Base-by-base conservation (phyloP, 2,888 invertebrate genomes). In the Megalurothrips usitatus region DNA sequence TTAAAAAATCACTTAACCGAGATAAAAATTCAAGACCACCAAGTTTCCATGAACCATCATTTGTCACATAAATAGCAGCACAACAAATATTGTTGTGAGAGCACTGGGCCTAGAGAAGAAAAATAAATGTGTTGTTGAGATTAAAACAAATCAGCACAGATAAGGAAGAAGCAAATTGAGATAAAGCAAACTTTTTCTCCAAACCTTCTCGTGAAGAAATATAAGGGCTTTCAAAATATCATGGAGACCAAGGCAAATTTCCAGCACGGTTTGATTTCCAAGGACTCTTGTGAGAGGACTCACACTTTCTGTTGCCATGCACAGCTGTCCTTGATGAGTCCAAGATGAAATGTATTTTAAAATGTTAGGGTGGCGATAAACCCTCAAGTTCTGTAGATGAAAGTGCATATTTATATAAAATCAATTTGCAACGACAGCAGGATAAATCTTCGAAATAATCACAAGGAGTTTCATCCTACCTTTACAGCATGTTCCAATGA, bases 11-110 rank as follows among this genome's bases (percentile, higher is more conserved):
- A 79, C 83, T 81, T 81, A 83, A 87, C 86, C 84, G 84, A 84
- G 85, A 85, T 9, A 94, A 89, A 86, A 93, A 94, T 86, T 97
- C 96, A 85, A 96, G 89, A 8, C 95, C 95, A 17, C 94, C 95
- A 49, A 97, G 89, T 86, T 95, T 94, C 97, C 97, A 97, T 82
- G 91, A 92, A 0, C 96, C 96, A 88, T 96, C 94, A 23, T 91
- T 90, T 47, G 94, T 92, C 11, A 96, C 92, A 88, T 94, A 97
- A 82, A 97, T 90, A 8, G 96, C 92, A 83, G 93, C 91, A 83
- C 91, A 88, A 86, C 94, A 92, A 11, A 97, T 89, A 88, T 96
- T 96, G 83, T 96, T 94, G 87, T 97, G 97, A 11, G 94, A 92
- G 83, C 92, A 91, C 79, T 88, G 86, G 79, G 94, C 95, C 90